These are phyloP conservation scores for Xyrichtys novacula DNA, from an alignment of 2,797 vertebrate species.

Conservation along the genomic window DNA sequence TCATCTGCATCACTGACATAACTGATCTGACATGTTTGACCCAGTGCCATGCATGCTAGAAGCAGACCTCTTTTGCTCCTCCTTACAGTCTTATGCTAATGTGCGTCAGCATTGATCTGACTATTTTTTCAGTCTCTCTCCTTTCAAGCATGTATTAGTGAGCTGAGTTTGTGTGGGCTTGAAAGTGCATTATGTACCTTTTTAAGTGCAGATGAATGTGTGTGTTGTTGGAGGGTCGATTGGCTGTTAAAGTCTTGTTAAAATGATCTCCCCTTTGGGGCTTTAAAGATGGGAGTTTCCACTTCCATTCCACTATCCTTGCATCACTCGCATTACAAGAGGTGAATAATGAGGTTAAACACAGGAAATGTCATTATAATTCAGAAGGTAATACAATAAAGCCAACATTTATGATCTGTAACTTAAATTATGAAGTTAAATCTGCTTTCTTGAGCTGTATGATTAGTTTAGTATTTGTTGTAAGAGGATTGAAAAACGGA, in stretches of 20 bases:
- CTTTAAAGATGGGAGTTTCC: constrained; percentile 8
- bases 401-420: background rate
- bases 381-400: background rate
- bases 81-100: constrained; percentile 30
- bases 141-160: constrained; percentile 3
- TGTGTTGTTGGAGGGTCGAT: constrained; percentile 23
- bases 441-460: background rate
- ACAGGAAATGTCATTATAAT: background rate
- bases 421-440: background rate
- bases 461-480: constrained; percentile 1
- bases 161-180: constrained; percentile 20
- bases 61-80: constrained; percentile 20
- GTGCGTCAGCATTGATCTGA: constrained; percentile 38
- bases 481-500: background rate
- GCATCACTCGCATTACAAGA: background rate
- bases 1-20: constrained; percentile 42
- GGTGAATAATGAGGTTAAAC: background rate
- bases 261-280: constrained; percentile 35
- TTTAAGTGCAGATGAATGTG: constrained; percentile 16
- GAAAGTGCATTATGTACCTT: constrained; percentile 18
- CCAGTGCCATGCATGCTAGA: constrained; percentile 37
- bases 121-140: background rate
- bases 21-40: constrained; percentile 64
- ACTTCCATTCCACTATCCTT: constrained; percentile 18
- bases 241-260: constrained; percentile 28